Percentiles rank a stretch among this genome's conserved stretches.
These are phyloP conservation scores for Blastomussa wellsi DNA, from an alignment of 92 coral and sea anemone species.

Conservation along the genomic window DNA sequence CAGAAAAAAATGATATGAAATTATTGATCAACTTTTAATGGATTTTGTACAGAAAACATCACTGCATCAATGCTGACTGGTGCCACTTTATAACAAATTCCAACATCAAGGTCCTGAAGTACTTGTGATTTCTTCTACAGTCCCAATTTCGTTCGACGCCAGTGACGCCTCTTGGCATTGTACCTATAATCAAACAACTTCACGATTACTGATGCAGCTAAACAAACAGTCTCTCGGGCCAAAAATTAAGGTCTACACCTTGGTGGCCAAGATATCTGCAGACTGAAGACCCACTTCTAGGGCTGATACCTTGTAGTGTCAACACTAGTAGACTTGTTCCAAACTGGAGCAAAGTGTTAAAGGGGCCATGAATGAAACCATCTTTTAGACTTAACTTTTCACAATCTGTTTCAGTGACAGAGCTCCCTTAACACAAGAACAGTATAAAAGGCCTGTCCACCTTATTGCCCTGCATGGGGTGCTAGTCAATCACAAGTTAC, in stretches of 20 bases:
- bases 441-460: no score
- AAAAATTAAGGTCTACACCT: neutral
- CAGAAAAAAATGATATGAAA: neutral
- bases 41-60: conserved; percentile 37
- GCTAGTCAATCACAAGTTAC: no score
- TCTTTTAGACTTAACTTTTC: no score
- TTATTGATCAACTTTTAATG: conserved; percentile 19
- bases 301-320: neutral
- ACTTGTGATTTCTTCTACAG: conserved; percentile 54
- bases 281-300: neutral
- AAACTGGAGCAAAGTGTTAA: no score
- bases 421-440: no score
- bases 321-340: neutral
- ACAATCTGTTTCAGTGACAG: no score
- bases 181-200: conserved; percentile 53
- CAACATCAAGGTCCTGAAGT: neutral
- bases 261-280: neutral
- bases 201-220: neutral
- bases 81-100: conserved; percentile 20
- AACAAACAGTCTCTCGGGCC: no score
- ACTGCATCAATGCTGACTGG: neutral
- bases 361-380: no score
- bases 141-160: conserved; percentile 99
- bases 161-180: conserved; percentile 99
- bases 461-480: no score